Evolutionary conservation across 92 coral and sea anemone species (phyloP).

Genomic region (Epizoanthus scotinus): DNA sequence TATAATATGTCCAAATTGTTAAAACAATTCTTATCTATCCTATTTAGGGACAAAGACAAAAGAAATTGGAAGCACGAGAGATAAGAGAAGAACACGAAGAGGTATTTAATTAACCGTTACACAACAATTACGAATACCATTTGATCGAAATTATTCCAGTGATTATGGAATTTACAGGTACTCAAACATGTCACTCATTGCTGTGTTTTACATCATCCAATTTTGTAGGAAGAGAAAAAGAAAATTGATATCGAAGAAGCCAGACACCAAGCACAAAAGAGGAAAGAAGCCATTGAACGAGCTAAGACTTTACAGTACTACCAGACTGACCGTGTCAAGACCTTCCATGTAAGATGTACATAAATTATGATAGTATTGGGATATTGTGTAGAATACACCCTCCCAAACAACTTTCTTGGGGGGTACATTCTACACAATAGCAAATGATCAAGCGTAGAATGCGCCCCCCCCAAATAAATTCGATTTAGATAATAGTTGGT

Average conservation of each 20-base stretch:
- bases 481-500: too few species aligned
- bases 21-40: background rate
- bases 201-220: background rate
- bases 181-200: background rate
- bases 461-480: too few species aligned
- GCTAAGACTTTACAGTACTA: constrained; percentile 98
- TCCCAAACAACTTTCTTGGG: too few species aligned
- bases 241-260: constrained; percentile 96
- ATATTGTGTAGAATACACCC: too few species aligned
- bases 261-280: constrained; percentile 91
- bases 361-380: too few species aligned
- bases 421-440: too few species aligned
- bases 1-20: background rate
- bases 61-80: constrained; percentile 89
- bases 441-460: too few species aligned
- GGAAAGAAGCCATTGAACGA: constrained; percentile 96
- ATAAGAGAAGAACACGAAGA: constrained; percentile 93
- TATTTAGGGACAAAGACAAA: constrained; percentile 88
- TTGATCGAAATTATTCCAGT: background rate
- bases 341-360: constrained; percentile 83
- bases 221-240: constrained; percentile 78
- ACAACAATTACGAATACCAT: background rate
- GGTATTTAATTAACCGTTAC: constrained; percentile 48
- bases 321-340: constrained; percentile 98
- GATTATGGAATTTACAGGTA: background rate